Conservation (phyloP, 2,797 vertebrate species). For the Diceros bicornis region DNA sequence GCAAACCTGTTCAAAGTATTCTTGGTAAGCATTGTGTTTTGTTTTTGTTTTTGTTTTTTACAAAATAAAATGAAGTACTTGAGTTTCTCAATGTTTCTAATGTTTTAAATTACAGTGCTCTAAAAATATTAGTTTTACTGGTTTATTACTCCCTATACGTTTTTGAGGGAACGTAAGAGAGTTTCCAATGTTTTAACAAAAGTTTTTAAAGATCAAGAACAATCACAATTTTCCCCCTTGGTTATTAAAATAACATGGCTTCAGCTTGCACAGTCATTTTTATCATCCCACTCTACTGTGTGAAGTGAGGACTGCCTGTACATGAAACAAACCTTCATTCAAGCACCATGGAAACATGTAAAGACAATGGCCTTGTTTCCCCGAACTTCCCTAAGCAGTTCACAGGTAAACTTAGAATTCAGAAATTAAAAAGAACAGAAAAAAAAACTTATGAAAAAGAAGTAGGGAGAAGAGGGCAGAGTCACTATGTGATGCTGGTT, state of each 20-base stretch:
- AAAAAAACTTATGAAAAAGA: not conserved
- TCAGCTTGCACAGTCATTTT: not conserved
- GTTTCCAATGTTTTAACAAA: not conserved
- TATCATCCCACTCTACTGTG: too few relatives aligned
- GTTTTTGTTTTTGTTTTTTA: too few relatives aligned
- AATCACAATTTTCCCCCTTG: not conserved
- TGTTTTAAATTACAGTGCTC: not conserved
- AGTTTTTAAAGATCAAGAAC: not conserved
- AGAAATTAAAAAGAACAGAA: not conserved
- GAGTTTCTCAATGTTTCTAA: not conserved
- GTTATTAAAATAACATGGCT: not conserved
- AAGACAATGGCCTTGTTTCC: not conserved
- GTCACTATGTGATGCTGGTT: too few relatives aligned
- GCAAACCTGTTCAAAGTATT: not conserved
- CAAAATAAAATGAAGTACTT: not conserved
- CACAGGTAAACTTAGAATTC: not conserved
- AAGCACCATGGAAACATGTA: not conserved
- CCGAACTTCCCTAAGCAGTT: not conserved
- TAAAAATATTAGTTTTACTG: not conserved
- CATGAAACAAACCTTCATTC: not conserved
- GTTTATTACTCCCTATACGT: not conserved
- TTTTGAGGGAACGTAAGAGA: not conserved
- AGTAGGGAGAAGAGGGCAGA: accelerated
- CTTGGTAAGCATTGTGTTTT: too few relatives aligned
- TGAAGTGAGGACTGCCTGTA: not conserved